Evolutionary conservation across 1,140 invertebrate genomes (phyloP).

Genomic region (Drosophila malerkotliana): DNA sequence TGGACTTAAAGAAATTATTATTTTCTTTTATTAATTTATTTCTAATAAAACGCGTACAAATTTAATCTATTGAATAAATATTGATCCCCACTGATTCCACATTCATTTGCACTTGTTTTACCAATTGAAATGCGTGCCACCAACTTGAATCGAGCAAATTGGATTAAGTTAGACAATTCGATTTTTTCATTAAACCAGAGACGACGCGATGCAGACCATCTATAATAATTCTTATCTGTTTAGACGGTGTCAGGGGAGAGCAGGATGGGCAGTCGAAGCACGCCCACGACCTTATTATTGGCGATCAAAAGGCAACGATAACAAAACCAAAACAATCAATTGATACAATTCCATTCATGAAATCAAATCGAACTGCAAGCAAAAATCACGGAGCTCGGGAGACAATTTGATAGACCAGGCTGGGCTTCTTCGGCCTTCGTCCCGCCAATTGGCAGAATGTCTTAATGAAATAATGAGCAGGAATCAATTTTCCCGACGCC

Average conservation of each 20-base stretch:
- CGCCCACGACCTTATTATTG: slow-evolving; percentile 77
- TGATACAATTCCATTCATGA: slow-evolving; percentile 81
- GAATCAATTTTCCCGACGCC: slow-evolving; percentile 72
- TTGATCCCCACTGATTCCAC: not conserved
- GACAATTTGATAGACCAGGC: slow-evolving; percentile 44
- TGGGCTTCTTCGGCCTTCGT: slow-evolving; percentile 1
- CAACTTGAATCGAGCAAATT: slow-evolving; percentile 57
- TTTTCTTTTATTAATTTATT: too few species aligned
- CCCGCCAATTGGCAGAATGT: slow-evolving; percentile 46
- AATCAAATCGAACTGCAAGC: slow-evolving; percentile 78
- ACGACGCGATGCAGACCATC: slow-evolving; percentile 28
- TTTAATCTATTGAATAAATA: not conserved
- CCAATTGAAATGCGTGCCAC: slow-evolving; percentile 37
- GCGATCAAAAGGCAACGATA: slow-evolving; percentile 76
- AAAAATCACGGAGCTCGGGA: slow-evolving; percentile 61
- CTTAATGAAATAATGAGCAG: slow-evolving; percentile 82
- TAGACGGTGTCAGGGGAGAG: slow-evolving; percentile 33
- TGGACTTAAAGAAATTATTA: too few species aligned
- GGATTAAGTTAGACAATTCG: slow-evolving; percentile 69
- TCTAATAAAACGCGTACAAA: not conserved
- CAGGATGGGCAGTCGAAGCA: slow-evolving; percentile 23
- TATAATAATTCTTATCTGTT: slow-evolving; percentile 70
- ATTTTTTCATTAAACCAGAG: slow-evolving; percentile 66
- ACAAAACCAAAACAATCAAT: slow-evolving; percentile 80
- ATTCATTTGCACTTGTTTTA: slow-evolving; percentile 13